phyloP scores from a whole-genome alignment of 2,797 vertebrate species.

The Agapornis canus region DNA sequence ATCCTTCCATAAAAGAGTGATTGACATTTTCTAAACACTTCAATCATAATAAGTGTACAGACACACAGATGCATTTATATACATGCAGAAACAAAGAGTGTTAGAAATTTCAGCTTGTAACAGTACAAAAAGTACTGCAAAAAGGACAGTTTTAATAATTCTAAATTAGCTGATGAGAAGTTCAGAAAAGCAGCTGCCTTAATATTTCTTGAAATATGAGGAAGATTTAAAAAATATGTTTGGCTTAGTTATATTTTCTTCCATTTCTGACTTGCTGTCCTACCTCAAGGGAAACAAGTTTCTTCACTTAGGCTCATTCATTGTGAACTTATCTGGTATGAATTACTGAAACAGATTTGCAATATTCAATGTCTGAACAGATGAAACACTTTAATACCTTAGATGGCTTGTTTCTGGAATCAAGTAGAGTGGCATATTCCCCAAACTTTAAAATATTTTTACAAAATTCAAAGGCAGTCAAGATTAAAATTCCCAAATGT shows the following conservation, averaged over 20 bases:
- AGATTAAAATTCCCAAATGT: constrained; percentile 84
- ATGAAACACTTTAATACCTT: constrained; percentile 84
- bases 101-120: not conserved
- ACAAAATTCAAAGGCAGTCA: constrained; percentile 79
- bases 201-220: not conserved
- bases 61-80: not conserved
- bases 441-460: constrained; percentile 75
- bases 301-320: constrained; percentile 58
- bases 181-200: not conserved
- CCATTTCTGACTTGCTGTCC: not conserved
- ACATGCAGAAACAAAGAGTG: not conserved
- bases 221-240: not conserved
- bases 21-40: not conserved
- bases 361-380: constrained; percentile 86
- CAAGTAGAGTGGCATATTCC: constrained; percentile 77
- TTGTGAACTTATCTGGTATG: constrained; percentile 78
- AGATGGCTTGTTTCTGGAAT: constrained; percentile 84
- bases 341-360: constrained; percentile 83
- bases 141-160: not conserved
- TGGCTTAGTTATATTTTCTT: constrained; percentile 3
- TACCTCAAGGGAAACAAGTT: constrained; percentile 28
- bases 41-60: not conserved
- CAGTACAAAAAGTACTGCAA: not conserved
- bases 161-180: not conserved
- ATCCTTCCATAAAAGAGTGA: not conserved